These are phyloP conservation scores for Epinephelus moara DNA, from an alignment of 2,113 vertebrate genomes.

Conservation along the genomic window DNA sequence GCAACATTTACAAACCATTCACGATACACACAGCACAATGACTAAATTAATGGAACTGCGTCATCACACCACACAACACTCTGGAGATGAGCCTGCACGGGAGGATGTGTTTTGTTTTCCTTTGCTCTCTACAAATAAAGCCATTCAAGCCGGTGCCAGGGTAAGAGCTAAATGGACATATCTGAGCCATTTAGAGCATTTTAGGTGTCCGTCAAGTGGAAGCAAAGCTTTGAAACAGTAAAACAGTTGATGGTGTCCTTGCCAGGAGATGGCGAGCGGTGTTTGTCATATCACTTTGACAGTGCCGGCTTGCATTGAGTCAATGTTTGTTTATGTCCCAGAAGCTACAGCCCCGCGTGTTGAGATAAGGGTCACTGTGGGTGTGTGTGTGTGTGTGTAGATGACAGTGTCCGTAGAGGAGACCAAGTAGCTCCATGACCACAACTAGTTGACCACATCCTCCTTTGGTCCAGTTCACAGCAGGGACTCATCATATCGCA, in stretches of 20 bases:
- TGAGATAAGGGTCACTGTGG: conserved; percentile 60
- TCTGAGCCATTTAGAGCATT: conserved; percentile 53
- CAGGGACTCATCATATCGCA: conserved; percentile 40
- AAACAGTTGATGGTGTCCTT: conserved; percentile 2
- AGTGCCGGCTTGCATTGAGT: conserved; percentile 35
- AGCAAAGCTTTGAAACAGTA: conserved; percentile 49
- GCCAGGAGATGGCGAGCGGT: conserved; percentile 31
- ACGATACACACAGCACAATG: conserved; percentile 44
- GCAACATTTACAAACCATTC: conserved; percentile 59
- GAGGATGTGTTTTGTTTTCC: conserved; percentile 55
- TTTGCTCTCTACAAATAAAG: conserved; percentile 60
- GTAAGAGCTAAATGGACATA: conserved; percentile 58
- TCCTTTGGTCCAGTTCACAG: conserved; percentile 43
- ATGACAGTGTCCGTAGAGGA: conserved; percentile 39
- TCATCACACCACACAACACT: conserved; percentile 50
- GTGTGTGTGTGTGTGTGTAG: conserved; percentile 9
- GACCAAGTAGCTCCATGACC: conserved; percentile 15
- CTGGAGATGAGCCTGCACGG: conserved; percentile 48
- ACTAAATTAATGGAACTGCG: conserved; percentile 57
- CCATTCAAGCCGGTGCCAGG: conserved; percentile 45
- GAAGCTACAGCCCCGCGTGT: conserved; percentile 33
- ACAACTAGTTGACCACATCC: conserved; percentile 53
- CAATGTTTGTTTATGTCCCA: conserved; percentile 68
- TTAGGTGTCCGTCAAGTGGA: conserved; percentile 47
- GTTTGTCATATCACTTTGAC: conserved; percentile 62